Evolutionary conservation across 2,797 vertebrate species (phyloP), one percentile per base, ranked within the genome.

Genomic region (Rhincodon typus): DNA sequence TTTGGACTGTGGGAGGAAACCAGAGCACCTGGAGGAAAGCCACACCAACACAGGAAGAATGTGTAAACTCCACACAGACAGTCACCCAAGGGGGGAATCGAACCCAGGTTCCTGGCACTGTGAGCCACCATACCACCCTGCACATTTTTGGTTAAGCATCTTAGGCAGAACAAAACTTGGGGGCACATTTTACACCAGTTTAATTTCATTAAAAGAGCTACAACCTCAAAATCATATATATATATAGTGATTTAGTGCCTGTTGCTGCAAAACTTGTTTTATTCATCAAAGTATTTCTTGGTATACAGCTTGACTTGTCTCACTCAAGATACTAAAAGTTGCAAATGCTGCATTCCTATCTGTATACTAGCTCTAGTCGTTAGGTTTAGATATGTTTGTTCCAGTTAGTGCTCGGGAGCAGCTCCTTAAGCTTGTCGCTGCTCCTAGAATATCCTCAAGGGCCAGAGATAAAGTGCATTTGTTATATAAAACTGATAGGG

Each of bases 331-430:
- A 6, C n/a, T 67, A 62, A 42, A 69, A 95, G 8, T 53, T 94
- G 15, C 42, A 77, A 46, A 77, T 74, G 27, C 13, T n/a, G 46
- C 17, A 72, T 15, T 72, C 23, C 34, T 74, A 74, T 94, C 46
- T 95, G 8, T 74, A 57, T 27, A 34, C 25, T 13, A 19, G 19
- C 46, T 53, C 94, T 57, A 95, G 21, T 74, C 96, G 96, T 96
- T 96, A 91, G 96, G 6, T 38, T 66, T 96, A 96, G 95, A 97
- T 96, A 21, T 38, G 96, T 96, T 96, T 96, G 95, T 96, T 97
- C 96, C 96, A 97, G 96, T 97, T 97, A 97, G 97, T 96, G 96
- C 96, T 96, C 96, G 96, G 96, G 97, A 96, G 96, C 94, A 95
- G 30, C 4, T 96, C 96, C 97, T 97, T 96, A 96, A 96, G 97